Percentiles rank a stretch among this genome's conserved stretches.
phyloP scores from a whole-genome alignment of 1,140 invertebrate species.

The Chionoecetes opilio region DNA sequence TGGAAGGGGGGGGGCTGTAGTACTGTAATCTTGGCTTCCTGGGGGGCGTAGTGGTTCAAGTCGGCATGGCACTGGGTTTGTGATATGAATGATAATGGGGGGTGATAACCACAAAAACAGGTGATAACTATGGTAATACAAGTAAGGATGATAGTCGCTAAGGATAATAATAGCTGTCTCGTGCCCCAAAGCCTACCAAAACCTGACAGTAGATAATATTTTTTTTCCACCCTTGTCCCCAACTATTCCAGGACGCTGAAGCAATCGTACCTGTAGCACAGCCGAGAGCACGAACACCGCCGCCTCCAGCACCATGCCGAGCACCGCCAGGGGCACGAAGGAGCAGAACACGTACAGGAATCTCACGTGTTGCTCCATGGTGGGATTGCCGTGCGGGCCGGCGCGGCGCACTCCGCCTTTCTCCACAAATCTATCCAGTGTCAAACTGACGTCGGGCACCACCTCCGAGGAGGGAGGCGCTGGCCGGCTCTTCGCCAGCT shows the following conservation, averaged over 20 bases:
- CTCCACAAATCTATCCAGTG: not conserved
- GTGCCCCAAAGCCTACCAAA: not conserved
- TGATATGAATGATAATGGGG: not conserved
- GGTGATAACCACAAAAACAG: not conserved
- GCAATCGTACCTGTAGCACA: slow-evolving; percentile 58
- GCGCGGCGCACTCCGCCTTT: not conserved
- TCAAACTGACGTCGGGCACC: not conserved
- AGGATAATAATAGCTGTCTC: not conserved
- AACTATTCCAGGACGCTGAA: no score
- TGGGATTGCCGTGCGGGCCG: not conserved
- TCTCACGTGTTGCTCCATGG: slow-evolving; percentile 51
- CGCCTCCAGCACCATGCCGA: slow-evolving; percentile 69
- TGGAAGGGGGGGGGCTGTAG: not conserved
- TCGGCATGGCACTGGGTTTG: not conserved
- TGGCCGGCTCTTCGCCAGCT: not conserved
- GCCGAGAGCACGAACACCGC: slow-evolving; percentile 67
- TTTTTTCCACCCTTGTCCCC: not conserved
- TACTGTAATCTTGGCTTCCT: not conserved
- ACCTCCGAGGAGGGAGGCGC: not conserved
- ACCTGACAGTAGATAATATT: not conserved
- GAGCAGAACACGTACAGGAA: slow-evolving; percentile 75
- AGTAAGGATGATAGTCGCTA: not conserved
- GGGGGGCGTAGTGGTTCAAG: not conserved
- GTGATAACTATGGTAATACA: not conserved
- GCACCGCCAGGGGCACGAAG: slow-evolving; percentile 66